Base-by-base conservation (phyloP, 1,140 invertebrate species). In the Acromyrmex charruanus region DNA sequence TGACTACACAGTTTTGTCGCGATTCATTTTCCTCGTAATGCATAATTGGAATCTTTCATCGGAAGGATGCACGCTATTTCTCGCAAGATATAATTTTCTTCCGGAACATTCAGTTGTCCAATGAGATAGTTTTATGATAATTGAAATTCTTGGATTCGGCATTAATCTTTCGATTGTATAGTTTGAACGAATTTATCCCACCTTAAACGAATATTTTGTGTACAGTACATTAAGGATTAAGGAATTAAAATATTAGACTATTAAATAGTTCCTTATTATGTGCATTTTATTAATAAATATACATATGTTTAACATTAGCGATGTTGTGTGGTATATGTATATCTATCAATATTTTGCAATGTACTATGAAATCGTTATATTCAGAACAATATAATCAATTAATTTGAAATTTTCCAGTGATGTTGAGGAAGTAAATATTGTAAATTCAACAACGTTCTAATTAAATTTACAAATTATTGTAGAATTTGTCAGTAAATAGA, bases 361-460 rank as follows among this genome's bases (percentile, higher is more conserved):
- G 25, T 68, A 79, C 7, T 21, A 81, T 28, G 18, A 25, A 81
- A 71, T 35, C 25, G 1, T 51, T 79, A 39, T 7, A 16, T 10
- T 4, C 25, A 35, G 4, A 79, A 51, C 2, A 79, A 65, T 66
- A 28, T 79, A 79, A 66, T 79, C 61, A 71, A 69, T 35, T 58
- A 58, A 81, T 81, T 71, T 53, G 12, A 58, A 71, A 81, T 31
- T 81, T 81, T 71, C 21, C 35, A 71, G 10, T 25, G 18, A 14
- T 12, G 31, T 58, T 71, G 49, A 81, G 63, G 28, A 44, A 58
- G 51, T 18, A 55, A 55, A 39, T 80, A 49, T 31, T 69, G n/a
- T 44, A 28, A 31, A 44, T 58, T 58, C 21, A 44, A 58, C 51
- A 28, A 44, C 10, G 16, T 18, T 58, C 31, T 35, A 81, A 58